These are phyloP conservation scores for Daphoenositta chrysoptera DNA, from an alignment of 2,113 vertebrate species.

Conservation along the genomic window DNA sequence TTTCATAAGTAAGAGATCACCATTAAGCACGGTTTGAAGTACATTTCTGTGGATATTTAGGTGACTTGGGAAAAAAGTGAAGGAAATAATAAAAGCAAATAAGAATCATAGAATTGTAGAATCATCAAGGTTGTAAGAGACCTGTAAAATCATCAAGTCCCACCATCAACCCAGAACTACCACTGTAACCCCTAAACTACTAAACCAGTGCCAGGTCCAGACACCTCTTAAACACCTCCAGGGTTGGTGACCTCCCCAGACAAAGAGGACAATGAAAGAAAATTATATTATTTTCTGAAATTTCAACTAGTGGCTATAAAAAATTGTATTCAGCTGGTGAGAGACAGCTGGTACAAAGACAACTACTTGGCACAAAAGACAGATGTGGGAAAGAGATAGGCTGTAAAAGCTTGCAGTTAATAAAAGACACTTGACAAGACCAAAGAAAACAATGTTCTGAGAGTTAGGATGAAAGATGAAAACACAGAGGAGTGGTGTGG, in stretches of 20 bases:
- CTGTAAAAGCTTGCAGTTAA: background rate
- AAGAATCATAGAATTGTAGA: background rate
- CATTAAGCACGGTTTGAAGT: background rate
- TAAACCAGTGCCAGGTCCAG: background rate
- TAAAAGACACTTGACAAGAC: background rate
- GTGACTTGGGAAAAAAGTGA: background rate
- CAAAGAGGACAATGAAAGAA: background rate
- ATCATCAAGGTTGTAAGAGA: background rate
- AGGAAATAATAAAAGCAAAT: background rate
- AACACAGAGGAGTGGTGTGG: background rate
- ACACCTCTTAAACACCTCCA: background rate
- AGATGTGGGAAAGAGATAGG: background rate
- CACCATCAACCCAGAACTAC: background rate
- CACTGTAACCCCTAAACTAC: background rate
- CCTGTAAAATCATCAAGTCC: background rate
- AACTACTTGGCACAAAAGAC: background rate
- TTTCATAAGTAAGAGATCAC: background rate
- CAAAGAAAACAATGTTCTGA: background rate
- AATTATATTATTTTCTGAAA: background rate
- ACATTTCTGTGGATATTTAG: background rate
- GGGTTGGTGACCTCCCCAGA: background rate
- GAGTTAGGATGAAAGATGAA: background rate
- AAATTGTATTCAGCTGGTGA: background rate
- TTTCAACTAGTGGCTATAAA: background rate
- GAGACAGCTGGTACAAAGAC: background rate